A percentile compares a stretch with the other conserved stretches of the same genome.
These are phyloP conservation scores for Harpagifer antarcticus DNA, from an alignment of 2,797 vertebrate species.

Conservation along the genomic window DNA sequence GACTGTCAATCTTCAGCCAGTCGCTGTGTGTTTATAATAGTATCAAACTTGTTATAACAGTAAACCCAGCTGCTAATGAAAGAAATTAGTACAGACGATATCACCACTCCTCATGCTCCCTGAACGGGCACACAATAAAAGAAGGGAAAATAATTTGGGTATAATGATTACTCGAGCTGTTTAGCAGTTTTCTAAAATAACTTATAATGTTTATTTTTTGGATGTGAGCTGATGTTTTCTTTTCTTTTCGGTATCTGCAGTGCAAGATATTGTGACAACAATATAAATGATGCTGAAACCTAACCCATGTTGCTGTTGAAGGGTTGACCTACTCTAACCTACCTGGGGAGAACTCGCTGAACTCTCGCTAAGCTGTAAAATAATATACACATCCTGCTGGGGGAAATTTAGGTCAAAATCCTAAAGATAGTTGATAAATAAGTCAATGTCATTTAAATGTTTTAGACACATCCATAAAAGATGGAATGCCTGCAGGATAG, in stretches of 20 bases:
- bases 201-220: conserved; percentile 6
- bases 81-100: conserved; percentile 51
- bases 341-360: conserved; percentile 40
- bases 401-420: conserved; percentile 18
- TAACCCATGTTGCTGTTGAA: conserved; percentile 38
- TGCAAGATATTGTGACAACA: conserved; percentile 62
- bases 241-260: conserved; percentile 20
- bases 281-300: conserved; percentile 58
- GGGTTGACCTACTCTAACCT: conserved; percentile 34
- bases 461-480: neutral
- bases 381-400: conserved; percentile 3
- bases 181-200: conserved; percentile 1
- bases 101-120: conserved; percentile 34
- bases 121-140: conserved; percentile 46
- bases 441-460: neutral
- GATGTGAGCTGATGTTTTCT: conserved; percentile 15
- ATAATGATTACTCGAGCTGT: conserved; percentile 25
- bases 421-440: conserved; percentile 6
- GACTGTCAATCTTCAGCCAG: conserved; percentile 61
- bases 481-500: neutral
- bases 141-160: conserved; percentile 58
- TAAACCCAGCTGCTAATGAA: conserved; percentile 46
- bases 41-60: conserved; percentile 54
- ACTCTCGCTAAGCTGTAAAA: conserved; percentile 32
- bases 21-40: conserved; percentile 49